A percentile compares a stretch with the other conserved stretches of the same genome.
Evolutionary conservation across 2,113 vertebrate species (phyloP).

Genomic region (Plestiodon gilberti): DNA sequence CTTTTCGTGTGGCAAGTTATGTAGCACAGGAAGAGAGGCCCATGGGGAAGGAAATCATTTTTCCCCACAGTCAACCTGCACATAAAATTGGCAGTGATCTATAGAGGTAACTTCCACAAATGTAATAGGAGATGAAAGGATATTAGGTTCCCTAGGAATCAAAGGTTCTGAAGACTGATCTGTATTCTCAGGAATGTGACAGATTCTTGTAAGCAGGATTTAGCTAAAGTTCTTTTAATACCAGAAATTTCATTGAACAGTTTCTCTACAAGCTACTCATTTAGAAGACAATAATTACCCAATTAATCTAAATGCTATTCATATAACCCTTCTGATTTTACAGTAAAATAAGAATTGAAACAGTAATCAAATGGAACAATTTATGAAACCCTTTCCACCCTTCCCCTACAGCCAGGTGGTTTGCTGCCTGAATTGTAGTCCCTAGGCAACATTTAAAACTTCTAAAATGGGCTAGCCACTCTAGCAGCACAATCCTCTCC

Average conservation of each 20-base stretch:
- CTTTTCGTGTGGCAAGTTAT: background rate
- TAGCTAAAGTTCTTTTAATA: background rate
- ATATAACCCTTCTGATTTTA: background rate
- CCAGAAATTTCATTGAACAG: background rate
- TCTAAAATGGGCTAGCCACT: too few species aligned
- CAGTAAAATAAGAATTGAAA: background rate
- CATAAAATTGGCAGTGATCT: background rate
- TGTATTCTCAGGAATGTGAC: background rate
- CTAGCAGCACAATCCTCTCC: too few species aligned
- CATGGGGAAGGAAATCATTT: background rate
- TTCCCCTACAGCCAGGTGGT: background rate
- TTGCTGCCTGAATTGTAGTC: background rate
- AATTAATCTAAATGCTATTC: background rate
- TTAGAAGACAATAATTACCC: background rate
- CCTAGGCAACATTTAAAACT: background rate
- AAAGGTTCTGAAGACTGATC: background rate
- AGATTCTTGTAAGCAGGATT: background rate
- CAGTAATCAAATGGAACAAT: background rate
- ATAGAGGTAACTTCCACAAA: background rate
- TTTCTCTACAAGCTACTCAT: background rate
- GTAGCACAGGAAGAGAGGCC: background rate
- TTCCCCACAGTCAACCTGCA: background rate
- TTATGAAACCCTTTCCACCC: background rate
- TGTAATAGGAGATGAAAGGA: background rate
- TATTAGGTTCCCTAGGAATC: background rate